phyloP scores from a whole-genome alignment of 2,888 invertebrate species.

The Clostera curtula region DNA sequence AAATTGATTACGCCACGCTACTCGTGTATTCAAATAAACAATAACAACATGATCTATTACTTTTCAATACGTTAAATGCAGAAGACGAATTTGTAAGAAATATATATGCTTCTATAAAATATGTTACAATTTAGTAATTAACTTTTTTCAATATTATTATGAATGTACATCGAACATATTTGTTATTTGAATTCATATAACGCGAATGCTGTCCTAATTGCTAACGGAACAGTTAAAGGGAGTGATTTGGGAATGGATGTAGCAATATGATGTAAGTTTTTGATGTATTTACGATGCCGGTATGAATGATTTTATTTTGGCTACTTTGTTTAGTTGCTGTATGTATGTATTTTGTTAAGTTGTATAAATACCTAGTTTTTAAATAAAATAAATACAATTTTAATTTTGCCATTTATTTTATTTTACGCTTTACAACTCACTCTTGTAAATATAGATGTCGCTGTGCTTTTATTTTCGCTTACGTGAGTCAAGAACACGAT shows the following conservation, averaged over 20 bases:
- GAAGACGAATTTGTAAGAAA: too few species aligned
- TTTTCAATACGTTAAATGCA: too few species aligned
- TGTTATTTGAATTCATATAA: too few species aligned
- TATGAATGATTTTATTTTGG: slow-evolving; percentile 60
- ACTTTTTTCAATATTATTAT: too few species aligned
- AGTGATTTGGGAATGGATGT: slow-evolving; percentile 19
- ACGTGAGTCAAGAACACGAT: not conserved
- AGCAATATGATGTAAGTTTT: slow-evolving; percentile 19
- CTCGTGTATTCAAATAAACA: too few species aligned
- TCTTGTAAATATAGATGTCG: slow-evolving; percentile 35
- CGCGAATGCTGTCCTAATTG: too few species aligned
- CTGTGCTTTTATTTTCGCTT: slow-evolving; percentile 12
- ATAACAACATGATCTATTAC: too few species aligned
- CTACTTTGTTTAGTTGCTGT: slow-evolving; percentile 70
- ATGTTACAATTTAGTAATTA: too few species aligned
- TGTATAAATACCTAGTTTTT: slow-evolving; percentile 74
- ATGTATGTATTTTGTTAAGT: slow-evolving; percentile 74
- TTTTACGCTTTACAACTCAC: slow-evolving; percentile 32
- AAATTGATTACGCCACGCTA: too few species aligned
- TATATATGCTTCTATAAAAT: too few species aligned
- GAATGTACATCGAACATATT: too few species aligned
- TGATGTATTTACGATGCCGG: slow-evolving; percentile 29
- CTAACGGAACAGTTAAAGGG: not conserved
- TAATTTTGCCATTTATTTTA: slow-evolving; percentile 59
- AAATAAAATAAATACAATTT: slow-evolving; percentile 67